Conservation (phyloP, 1,140 invertebrate genomes). For the Thaumatotibia leucotreta region DNA sequence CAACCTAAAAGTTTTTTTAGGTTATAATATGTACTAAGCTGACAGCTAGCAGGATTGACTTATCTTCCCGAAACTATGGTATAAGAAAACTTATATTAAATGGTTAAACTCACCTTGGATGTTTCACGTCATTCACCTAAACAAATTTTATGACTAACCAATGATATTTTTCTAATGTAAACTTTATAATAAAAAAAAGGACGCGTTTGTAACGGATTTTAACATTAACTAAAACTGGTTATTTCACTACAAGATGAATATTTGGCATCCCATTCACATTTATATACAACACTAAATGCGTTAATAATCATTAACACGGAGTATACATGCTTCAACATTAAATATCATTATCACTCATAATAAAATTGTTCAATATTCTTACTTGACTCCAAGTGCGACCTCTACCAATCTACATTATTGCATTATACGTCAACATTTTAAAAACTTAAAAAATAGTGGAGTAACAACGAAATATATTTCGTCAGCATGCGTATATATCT, state of each 20-base stretch:
- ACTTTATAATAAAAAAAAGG: neutral
- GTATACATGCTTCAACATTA: slow-evolving; percentile 37
- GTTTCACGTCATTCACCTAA: neutral
- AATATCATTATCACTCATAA: slow-evolving; percentile 41
- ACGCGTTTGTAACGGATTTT: neutral
- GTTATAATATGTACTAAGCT: too few species aligned
- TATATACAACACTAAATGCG: slow-evolving; percentile 47
- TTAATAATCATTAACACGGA: slow-evolving; percentile 51
- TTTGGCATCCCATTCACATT: slow-evolving; percentile 66
- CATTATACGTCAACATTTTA: neutral
- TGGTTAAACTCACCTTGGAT: neutral
- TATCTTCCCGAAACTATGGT: too few species aligned
- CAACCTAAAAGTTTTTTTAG: too few species aligned
- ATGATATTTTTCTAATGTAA: neutral
- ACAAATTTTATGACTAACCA: neutral
- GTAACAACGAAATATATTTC: slow-evolving; percentile 6
- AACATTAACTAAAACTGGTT: slow-evolving; percentile 28
- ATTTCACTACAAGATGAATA: slow-evolving; percentile 41
- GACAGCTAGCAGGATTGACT: too few species aligned
- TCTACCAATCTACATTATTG: neutral
- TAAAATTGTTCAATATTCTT: slow-evolving; percentile 45
- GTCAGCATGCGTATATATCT: neutral
- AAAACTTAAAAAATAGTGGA: neutral
- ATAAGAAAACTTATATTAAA: too few species aligned
- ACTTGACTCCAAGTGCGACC: slow-evolving; percentile 29